A percentile compares a stretch with the other conserved stretches of the same genome.
Evolutionary conservation across 2,888 invertebrate genomes (phyloP).

Genomic region (Stenodema calcarata): DNA sequence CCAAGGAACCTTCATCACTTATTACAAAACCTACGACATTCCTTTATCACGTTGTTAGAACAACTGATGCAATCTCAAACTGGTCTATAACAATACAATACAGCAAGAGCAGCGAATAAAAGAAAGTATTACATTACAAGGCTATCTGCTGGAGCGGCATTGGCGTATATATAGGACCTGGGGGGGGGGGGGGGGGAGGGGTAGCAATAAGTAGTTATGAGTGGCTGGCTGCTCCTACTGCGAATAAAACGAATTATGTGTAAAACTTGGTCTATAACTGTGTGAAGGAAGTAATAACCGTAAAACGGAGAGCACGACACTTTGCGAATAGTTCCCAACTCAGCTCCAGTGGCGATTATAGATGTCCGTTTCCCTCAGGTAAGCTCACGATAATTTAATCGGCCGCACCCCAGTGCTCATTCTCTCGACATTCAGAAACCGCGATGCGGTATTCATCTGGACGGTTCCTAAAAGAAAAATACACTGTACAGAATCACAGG

Average conservation of each 20-base stretch:
- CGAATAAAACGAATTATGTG: conserved; percentile 8
- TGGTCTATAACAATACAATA: background rate
- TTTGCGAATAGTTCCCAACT: conserved; percentile 6
- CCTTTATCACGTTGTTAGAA: background rate
- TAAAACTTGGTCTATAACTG: conserved; percentile 10
- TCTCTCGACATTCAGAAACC: background rate
- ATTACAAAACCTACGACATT: no score
- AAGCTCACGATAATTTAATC: background rate
- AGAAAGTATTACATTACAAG: background rate
- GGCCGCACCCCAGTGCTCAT: background rate
- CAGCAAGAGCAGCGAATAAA: background rate
- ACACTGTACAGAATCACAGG: no score
- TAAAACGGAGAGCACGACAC: conserved; percentile 4
- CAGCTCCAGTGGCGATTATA: background rate
- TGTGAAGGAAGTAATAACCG: conserved; percentile 13
- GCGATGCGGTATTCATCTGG: background rate
- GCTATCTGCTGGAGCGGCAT: background rate
- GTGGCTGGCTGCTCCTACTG: background rate
- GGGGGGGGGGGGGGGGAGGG: background rate
- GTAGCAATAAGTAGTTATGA: background rate
- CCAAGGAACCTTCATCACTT: no score
- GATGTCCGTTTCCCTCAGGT: background rate
- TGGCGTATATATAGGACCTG: no score
- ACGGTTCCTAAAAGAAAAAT: background rate
- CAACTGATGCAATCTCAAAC: background rate